Percentiles rank a stretch among this genome's conserved stretches.
phyloP scores from a whole-genome alignment of 1,140 invertebrate species.

The Drosophila bocki region DNA sequence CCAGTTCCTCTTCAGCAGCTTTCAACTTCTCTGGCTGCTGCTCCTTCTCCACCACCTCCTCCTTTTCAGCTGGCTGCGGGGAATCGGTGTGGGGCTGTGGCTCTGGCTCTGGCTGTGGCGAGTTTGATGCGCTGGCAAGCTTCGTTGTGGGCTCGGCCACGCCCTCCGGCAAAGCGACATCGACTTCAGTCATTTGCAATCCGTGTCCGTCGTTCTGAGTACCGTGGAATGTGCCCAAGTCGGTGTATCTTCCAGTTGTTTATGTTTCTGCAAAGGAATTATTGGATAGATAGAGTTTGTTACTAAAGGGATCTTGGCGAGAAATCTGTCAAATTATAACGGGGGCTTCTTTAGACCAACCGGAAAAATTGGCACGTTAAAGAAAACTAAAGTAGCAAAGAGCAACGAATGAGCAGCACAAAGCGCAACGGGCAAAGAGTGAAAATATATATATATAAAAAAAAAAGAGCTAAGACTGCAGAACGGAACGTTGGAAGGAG shows the following conservation, averaged over 20 bases:
- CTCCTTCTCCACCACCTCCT: conserved; percentile 11
- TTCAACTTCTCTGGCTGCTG: conserved; percentile 5
- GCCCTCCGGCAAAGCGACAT: conserved; percentile 83
- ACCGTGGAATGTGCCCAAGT: conserved; percentile 69
- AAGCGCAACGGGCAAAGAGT: conserved; percentile 54
- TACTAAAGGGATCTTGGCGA: conserved; percentile 10
- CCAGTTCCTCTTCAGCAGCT: neutral
- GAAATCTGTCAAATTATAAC: conserved; percentile 12
- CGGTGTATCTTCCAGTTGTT: conserved; percentile 37
- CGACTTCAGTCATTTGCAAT: conserved; percentile 84
- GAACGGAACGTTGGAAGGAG: conserved; percentile 42
- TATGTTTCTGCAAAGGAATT: conserved; percentile 38
- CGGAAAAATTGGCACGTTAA: conserved; percentile 75
- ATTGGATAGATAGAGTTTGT: neutral
- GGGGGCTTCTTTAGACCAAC: conserved; percentile 42
- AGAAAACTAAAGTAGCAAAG: conserved; percentile 66
- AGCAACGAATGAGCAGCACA: conserved; percentile 56
- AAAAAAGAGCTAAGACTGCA: conserved; percentile 59
- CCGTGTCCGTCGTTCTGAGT: conserved; percentile 30
- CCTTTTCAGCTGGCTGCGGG: conserved; percentile 11
- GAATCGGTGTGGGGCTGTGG: conserved; percentile 22
- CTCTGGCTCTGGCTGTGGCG: conserved; percentile 18
- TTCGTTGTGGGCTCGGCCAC: conserved; percentile 75
- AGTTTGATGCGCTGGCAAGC: conserved; percentile 65
- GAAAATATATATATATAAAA: conserved; percentile 38